Evolutionary conservation across 2,888 invertebrate genomes (phyloP), one percentile per base, ranked within the genome.

Genomic region (Sclerodermus sp.): DNA sequence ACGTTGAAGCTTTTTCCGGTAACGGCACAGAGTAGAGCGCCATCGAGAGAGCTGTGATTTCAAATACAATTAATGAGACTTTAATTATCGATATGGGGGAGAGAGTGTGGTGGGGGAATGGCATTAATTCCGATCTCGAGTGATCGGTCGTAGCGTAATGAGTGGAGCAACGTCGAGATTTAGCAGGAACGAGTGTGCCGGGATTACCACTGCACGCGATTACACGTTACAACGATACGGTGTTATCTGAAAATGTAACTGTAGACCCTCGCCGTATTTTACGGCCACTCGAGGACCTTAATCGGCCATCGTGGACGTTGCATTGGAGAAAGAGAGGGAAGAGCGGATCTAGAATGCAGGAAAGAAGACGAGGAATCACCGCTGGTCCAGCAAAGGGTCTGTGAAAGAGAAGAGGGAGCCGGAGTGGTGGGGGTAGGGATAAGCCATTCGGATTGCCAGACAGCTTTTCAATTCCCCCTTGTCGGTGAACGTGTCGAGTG

Each of bases 391-490:
- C 23, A 8, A 23, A 23, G 8, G 8, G 23, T 23, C 23, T 23
- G 23, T 23, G 34, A 34, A 13, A 34, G 34, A 42, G 53, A 46
- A 13, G 30, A 6, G 13, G 32, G 34, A 39, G 40, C 44, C 45
- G 52, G 36, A 45, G 51, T 53, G 59, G 51, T n/a, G 54, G 59
- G 45, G 58, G 49, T 57, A 53, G 51, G 67, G 73, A 75, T 75
- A 75, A 75, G 71, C 75, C 66, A 60, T 68, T 63, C 63, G 74
- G 73, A 75, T 75, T 74, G 74, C 73, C 72, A 69, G 71, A 70
- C 72, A 69, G 75, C 71, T 70, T 74, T 75, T 76, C 75, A 75
- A 75, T 76, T 74, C 75, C 73, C 74, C 74, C 74, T 73, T 66
- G 72, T 73, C 70, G 68, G 73, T 71, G 70, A 74, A 72, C 70